Conservation (phyloP, 1,140 invertebrate genomes). For the Caenorhabditis inopinata region DNA sequence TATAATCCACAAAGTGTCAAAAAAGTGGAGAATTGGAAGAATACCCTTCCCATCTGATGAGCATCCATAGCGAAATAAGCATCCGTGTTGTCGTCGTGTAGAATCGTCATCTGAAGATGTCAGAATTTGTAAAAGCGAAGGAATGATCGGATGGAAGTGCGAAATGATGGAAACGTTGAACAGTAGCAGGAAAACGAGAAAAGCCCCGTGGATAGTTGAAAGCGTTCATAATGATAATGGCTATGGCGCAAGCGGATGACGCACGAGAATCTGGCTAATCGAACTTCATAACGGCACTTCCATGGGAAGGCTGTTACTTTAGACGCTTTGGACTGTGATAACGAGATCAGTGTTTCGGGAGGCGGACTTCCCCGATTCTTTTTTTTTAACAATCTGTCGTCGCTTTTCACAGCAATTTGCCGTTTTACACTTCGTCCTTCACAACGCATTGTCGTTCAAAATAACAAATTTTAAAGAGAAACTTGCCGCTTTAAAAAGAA, state of each 20-base stretch:
- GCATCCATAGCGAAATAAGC: slow-evolving; percentile 16
- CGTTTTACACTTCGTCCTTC: no score
- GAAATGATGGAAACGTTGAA: not conserved
- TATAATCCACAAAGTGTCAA: not conserved
- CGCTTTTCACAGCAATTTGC: no score
- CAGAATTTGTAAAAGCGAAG: not conserved
- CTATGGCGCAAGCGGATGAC: not conserved
- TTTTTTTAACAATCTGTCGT: no score
- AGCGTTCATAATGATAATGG: slow-evolving; percentile 25
- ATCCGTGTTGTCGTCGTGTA: not conserved
- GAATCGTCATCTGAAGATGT: not conserved
- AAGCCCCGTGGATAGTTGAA: not conserved
- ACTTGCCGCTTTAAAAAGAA: no score
- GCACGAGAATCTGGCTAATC: not conserved
- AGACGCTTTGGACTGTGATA: no score
- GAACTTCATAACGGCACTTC: no score
- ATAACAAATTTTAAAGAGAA: no score
- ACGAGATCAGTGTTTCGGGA: no score
- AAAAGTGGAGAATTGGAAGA: not conserved
- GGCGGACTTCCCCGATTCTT: no score
- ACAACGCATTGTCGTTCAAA: no score
- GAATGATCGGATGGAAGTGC: not conserved
- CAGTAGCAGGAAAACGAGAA: not conserved
- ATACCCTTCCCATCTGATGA: not conserved
- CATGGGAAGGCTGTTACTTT: no score